Base-by-base conservation (phyloP, 2,113 vertebrate genomes). In the Melanerpes formicivorus region DNA sequence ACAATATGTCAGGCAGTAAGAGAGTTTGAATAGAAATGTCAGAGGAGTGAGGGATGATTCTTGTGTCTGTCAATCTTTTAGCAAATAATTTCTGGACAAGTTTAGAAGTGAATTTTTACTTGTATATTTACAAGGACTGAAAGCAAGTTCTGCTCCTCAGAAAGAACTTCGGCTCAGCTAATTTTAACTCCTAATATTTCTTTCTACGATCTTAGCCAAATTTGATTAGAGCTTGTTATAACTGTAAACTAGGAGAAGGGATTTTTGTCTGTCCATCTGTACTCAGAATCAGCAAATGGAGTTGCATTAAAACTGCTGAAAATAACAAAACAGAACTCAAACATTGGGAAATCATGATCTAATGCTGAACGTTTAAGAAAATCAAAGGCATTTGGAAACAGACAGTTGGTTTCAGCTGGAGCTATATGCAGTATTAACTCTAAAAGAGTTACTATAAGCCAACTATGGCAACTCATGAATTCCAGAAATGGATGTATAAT, bases 401-500 rank as follows among this genome's bases (percentile, higher is more conserved):
- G 80, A 58, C 44, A 72, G 76, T 72, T 93, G 44, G 65, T 78
- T 94, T 93, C 70, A 91, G 79, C 60, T 42, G 60, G 29, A 87
- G 48, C 58, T 90, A 26, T 77, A 76, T n/a, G 40, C 48, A 64
- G 48, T 40, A 85, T 83, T 85, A 90, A 72, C 19, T 60, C 58
- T 54, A 91, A 77, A 83, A 63, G 84, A 90, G 69, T 75, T 80
- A 86, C 84, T 78, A 67, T 40, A 75, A 80, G 74, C 40, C 63
- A 83, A 9, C 69, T 65, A 30, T 11, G 17, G 79, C 50, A 88
- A 91, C 62, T 87, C 40, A 67, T 48, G 60, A 87, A 87, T 90
- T 86, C 59, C 70, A 78, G 80, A 77, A 84, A 87, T 67, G 59
- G 90, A 90, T 78, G 37, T 88, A 72, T 93, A 95, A 94, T 90